These are phyloP conservation scores for Orchestia grillus DNA, from an alignment of 1,140 invertebrate species.

Conservation along the genomic window DNA sequence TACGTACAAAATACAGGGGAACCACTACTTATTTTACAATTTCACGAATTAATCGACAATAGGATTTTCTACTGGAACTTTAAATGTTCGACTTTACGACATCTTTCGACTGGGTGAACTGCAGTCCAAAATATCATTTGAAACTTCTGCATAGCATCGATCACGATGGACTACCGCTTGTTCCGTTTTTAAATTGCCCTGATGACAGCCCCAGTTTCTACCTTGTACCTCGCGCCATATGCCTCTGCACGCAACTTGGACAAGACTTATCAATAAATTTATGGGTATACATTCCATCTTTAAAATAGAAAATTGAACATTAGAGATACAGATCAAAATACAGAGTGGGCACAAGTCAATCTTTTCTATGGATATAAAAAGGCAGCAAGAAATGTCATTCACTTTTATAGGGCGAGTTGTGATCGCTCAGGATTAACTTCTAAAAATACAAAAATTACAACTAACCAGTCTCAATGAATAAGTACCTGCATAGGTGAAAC, in stretches of 20 bases:
- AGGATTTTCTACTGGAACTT: neutral
- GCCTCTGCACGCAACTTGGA: no score
- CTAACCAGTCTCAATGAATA: neutral
- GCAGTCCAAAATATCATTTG: neutral
- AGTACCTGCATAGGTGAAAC: neutral
- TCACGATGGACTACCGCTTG: neutral
- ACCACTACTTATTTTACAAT: neutral
- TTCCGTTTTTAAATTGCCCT: neutral
- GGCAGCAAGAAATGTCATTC: neutral
- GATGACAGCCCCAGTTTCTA: no score
- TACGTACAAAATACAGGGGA: neutral
- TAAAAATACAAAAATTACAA: neutral
- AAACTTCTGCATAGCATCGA: neutral
- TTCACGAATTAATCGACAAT: neutral
- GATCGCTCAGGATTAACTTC: neutral
- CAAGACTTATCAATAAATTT: neutral
- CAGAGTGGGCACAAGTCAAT: neutral
- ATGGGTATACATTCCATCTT: neutral
- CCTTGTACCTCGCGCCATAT: no score
- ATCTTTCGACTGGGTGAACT: neutral
- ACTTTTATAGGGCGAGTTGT: neutral
- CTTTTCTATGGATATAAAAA: neutral
- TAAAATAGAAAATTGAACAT: neutral
- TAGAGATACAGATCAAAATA: neutral
- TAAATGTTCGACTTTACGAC: neutral